A percentile compares a stretch with the other conserved stretches of the same genome.
Conservation (phyloP, 1,140 invertebrate species). For the Brachionus rotundiformis region DNA sequence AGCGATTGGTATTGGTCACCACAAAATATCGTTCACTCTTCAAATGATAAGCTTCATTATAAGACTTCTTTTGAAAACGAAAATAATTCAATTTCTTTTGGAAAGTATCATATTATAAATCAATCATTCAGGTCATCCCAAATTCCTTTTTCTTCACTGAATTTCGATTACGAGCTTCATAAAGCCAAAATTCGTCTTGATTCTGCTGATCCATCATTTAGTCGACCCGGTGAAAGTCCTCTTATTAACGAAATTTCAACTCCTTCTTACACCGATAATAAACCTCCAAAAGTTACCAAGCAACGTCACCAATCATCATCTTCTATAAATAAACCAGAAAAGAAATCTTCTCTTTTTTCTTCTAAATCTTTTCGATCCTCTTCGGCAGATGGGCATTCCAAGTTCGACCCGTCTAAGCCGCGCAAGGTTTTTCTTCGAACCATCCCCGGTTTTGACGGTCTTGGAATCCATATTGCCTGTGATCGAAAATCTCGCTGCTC, state of each 20-base stretch:
- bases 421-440: not conserved
- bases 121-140: not conserved
- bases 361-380: not conserved
- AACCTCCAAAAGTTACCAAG: not conserved
- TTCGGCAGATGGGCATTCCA: not conserved
- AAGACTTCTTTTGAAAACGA: not conserved
- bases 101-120: not conserved
- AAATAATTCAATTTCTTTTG: not conserved
- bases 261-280: not conserved
- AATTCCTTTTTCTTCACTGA: not conserved
- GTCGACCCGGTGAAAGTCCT: not conserved
- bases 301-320: not conserved
- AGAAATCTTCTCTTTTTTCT: not conserved
- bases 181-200: slow-evolving; percentile 24
- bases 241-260: not conserved
- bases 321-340: not conserved
- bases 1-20: slow-evolving; percentile 43
- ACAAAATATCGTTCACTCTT: not conserved
- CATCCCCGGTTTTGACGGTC: not conserved
- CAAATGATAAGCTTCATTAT: not conserved
- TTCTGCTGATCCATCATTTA: not conserved
- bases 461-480: slow-evolving; percentile 37
- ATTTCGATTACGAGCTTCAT: not conserved
- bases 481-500: slow-evolving; percentile 39
- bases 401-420: not conserved